Evolutionary conservation across 2,113 vertebrate genomes (phyloP).

Genomic region (Colistium nudipinnis): DNA sequence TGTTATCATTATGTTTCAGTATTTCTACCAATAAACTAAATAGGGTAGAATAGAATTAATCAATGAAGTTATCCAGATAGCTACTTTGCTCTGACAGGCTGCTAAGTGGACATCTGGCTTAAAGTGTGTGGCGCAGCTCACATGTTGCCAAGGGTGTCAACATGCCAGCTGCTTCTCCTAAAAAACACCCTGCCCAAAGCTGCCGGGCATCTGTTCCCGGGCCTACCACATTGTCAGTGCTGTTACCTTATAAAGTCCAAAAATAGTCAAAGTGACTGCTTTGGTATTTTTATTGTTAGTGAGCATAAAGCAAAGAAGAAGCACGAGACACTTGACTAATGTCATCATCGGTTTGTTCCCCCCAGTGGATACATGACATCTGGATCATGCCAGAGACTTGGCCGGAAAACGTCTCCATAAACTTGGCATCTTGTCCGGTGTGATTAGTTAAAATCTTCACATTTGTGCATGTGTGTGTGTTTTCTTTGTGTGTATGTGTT

Average conservation of each 20-base stretch:
- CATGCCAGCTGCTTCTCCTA: slow-evolving; percentile 34
- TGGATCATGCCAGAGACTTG: slow-evolving; percentile 57
- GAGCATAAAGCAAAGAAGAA: slow-evolving; percentile 17
- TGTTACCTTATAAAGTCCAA: slow-evolving; percentile 14
- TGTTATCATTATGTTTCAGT: background rate
- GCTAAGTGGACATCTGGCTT: slow-evolving; percentile 45
- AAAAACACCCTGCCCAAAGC: slow-evolving; percentile 18
- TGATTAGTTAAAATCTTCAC: slow-evolving; percentile 49
- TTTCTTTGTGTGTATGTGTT: slow-evolving; percentile 45
- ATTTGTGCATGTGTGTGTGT: background rate
- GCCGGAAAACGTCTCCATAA: slow-evolving; percentile 38
- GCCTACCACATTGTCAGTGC: slow-evolving; percentile 24
- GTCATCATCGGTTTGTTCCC: slow-evolving; percentile 48
- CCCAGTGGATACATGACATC: slow-evolving; percentile 55
- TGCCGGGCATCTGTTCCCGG: slow-evolving; percentile 48
- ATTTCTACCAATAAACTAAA: background rate
- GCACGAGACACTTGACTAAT: slow-evolving; percentile 33
- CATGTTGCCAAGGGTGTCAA: slow-evolving; percentile 5
- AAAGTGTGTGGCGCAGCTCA: slow-evolving; percentile 27
- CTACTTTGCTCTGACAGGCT: background rate
- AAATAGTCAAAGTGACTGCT: slow-evolving; percentile 10
- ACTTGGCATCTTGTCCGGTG: slow-evolving; percentile 50
- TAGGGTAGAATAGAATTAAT: background rate
- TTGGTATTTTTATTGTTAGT: slow-evolving; percentile 28
- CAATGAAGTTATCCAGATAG: background rate